Evolutionary conservation across 2,797 vertebrate species (phyloP).

Genomic region (Octomys mimax): DNA sequence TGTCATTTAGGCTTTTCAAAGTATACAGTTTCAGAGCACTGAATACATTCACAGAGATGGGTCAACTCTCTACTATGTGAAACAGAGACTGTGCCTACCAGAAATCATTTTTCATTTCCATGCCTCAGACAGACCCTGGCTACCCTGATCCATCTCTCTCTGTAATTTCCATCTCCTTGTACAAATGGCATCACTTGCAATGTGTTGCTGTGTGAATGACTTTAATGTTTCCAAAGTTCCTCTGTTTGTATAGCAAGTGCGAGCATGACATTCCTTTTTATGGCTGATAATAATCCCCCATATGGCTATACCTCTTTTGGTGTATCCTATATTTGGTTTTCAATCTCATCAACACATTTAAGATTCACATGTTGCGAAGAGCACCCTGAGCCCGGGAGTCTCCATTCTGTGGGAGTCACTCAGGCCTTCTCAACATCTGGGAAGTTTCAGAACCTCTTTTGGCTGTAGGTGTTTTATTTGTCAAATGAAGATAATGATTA

Average conservation of each 20-base stretch:
- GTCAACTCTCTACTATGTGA: background rate
- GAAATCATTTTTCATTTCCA: background rate
- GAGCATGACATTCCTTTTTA: background rate
- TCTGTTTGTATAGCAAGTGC: rapidly evolving
- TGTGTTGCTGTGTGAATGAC: background rate
- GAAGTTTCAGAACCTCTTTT: background rate
- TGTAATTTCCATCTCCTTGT: background rate
- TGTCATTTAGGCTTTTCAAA: background rate
- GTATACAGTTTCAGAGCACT: background rate
- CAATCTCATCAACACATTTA: rapidly evolving
- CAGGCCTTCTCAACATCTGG: background rate
- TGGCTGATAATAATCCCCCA: background rate
- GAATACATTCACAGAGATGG: background rate
- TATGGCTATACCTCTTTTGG: background rate
- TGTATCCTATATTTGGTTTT: background rate
- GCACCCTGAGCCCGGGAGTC: background rate
- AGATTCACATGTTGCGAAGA: no score
- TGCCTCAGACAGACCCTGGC: background rate
- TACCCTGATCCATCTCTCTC: background rate
- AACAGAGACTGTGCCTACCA: background rate
- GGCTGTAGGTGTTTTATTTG: background rate
- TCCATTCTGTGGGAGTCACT: background rate
- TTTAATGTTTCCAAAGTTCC: background rate
- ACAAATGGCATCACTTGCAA: background rate
- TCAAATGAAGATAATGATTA: background rate